These are phyloP conservation scores for Xenopus tropicalis DNA, from an alignment of 2,113 vertebrate species.

Conservation along the genomic window DNA sequence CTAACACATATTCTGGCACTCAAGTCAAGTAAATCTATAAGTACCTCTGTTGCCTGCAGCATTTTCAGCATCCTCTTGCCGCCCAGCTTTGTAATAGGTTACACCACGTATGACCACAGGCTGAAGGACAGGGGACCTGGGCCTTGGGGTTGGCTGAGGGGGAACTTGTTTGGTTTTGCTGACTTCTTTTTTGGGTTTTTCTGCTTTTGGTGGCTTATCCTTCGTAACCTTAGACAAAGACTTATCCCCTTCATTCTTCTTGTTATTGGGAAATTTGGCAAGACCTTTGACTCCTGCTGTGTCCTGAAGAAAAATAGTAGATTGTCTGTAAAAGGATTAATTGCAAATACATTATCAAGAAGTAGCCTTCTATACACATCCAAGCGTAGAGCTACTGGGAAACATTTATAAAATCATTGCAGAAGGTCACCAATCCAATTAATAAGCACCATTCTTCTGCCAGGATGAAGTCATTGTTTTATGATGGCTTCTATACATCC, in stretches of 20 bases:
- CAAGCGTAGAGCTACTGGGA: too few relatives aligned
- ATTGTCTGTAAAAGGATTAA: neutral
- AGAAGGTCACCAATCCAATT: too few relatives aligned
- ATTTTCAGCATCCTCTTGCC: constrained; percentile 55
- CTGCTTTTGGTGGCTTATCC: constrained; percentile 71
- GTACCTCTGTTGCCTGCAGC: constrained; percentile 39
- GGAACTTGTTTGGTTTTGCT: constrained; percentile 54
- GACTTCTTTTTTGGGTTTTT: constrained; percentile 78
- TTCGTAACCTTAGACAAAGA: constrained; percentile 59
- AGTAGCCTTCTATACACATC: neutral
- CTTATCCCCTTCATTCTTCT: constrained; percentile 67
- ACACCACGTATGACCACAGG: constrained; percentile 81
- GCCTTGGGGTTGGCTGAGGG: constrained; percentile 72
- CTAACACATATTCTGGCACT: too few relatives aligned
- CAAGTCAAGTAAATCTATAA: too few relatives aligned
- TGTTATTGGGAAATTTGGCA: constrained; percentile 61
- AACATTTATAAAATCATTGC: too few relatives aligned
- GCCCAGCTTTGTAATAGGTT: constrained; percentile 90
- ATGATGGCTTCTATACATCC: too few relatives aligned
- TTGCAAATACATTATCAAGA: neutral
- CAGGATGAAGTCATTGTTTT: too few relatives aligned
- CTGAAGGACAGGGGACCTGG: constrained; percentile 69
- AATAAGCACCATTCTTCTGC: too few relatives aligned
- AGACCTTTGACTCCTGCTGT: constrained; percentile 62
- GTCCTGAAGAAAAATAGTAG: constrained; percentile 62